phyloP scores from a whole-genome alignment of 2,113 vertebrate genomes.

The Malurus cyaneus region DNA sequence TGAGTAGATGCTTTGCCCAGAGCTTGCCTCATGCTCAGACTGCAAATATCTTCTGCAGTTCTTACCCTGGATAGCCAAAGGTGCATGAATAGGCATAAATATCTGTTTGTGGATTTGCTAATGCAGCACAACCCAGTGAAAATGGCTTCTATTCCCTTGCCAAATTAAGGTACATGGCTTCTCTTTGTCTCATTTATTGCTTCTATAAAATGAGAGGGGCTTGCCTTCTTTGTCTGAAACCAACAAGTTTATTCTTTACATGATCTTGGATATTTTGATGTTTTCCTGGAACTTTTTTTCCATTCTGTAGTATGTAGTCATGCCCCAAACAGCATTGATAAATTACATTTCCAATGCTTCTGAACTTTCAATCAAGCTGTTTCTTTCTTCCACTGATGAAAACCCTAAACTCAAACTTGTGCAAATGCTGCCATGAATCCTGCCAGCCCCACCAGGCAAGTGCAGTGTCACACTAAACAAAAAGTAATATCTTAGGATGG shows the following conservation, averaged over 20 bases:
- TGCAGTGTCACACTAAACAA: background rate
- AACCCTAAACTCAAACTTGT: background rate
- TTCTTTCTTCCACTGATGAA: background rate
- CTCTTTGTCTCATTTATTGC: background rate
- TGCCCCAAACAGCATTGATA: background rate
- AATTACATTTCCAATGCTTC: background rate
- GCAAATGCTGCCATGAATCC: background rate
- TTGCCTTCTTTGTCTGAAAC: background rate
- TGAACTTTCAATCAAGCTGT: background rate
- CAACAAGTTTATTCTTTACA: background rate
- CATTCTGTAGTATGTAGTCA: background rate
- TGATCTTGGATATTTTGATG: background rate
- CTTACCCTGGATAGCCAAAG: background rate
- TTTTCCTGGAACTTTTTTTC: background rate
- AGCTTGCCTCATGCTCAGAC: background rate
- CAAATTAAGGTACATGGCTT: background rate
- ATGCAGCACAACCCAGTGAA: accelerated
- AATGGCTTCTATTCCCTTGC: background rate
- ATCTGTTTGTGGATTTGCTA: background rate
- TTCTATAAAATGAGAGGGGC: background rate
- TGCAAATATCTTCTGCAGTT: background rate
- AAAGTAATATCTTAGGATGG: background rate
- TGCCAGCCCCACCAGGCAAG: background rate
- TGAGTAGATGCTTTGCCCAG: background rate
- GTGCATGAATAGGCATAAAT: background rate